phyloP scores from a whole-genome alignment of 2,888 invertebrate genomes.

The Panorpa germanica region DNA sequence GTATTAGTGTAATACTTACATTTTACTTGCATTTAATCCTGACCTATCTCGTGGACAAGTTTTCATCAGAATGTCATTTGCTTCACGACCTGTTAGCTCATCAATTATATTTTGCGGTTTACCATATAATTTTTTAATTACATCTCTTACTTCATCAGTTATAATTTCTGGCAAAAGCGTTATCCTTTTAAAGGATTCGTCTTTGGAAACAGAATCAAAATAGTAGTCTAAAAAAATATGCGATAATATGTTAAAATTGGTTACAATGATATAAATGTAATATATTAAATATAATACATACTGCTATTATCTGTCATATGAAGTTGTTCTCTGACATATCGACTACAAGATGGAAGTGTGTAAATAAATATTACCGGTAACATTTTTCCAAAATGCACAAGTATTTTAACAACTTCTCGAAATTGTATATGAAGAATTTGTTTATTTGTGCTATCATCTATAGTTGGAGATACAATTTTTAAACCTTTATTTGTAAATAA shows the following conservation, averaged over 20 bases:
- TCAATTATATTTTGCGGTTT: conserved; percentile 33
- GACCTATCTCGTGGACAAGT: conserved; percentile 54
- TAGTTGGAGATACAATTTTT: conserved; percentile 37
- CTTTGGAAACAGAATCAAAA: conserved; percentile 39
- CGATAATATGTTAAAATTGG: neutral
- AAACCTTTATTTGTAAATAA: conserved; percentile 35
- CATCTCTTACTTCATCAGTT: conserved; percentile 40
- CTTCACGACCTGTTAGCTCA: conserved; percentile 55
- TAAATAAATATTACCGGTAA: conserved; percentile 69
- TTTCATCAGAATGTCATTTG: conserved; percentile 62
- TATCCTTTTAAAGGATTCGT: conserved; percentile 53
- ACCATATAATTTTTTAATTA: conserved; percentile 43
- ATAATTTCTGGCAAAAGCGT: conserved; percentile 54
- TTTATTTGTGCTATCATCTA: conserved; percentile 30
- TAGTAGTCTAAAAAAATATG: conserved; percentile 26
- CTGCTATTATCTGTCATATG: conserved; percentile 43
- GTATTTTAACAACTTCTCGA: conserved; percentile 50
- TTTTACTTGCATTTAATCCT: no score
- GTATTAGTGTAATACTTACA: no score
- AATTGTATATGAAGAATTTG: conserved; percentile 47
- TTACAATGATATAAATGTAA: conserved; percentile 11
- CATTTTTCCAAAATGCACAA: conserved; percentile 57
- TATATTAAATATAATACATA: conserved; percentile 13
- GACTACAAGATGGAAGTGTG: conserved; percentile 45
- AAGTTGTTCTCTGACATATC: conserved; percentile 44